Evolutionary conservation across 2,113 vertebrate species (phyloP).

Genomic region (Gymnogyps californianus): DNA sequence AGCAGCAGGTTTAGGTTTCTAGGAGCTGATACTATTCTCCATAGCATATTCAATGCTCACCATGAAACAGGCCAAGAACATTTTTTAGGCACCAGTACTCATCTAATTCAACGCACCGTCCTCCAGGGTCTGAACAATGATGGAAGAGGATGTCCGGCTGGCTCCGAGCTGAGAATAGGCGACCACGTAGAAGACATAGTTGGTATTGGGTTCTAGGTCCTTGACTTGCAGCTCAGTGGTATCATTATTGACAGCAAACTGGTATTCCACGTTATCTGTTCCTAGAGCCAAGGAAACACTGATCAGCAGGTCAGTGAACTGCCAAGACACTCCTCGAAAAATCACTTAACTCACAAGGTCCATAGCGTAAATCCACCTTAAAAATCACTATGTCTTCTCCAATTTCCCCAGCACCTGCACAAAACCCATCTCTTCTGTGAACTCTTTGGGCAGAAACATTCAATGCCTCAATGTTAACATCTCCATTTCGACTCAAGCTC

Average conservation of each 20-base stretch:
- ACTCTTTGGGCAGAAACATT: neutral
- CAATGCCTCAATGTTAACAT: neutral
- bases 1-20: neutral
- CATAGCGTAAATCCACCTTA: neutral
- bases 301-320: constrained; percentile 31
- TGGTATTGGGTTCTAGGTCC: constrained; percentile 90
- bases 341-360: neutral
- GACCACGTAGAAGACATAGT: constrained; percentile 93
- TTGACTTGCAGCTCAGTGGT: constrained; percentile 91
- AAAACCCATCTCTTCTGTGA: neutral
- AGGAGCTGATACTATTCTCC: neutral
- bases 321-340: neutral
- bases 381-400: neutral
- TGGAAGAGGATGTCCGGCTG: constrained; percentile 84
- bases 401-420: neutral
- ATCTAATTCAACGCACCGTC: constrained; percentile 80
- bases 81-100: neutral
- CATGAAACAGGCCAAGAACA: neutral
- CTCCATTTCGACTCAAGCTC: neutral
- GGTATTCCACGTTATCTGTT: constrained; percentile 90
- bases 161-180: constrained; percentile 94
- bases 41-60: neutral
- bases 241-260: constrained; percentile 97
- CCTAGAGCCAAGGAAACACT: constrained; percentile 61
- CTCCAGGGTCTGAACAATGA: constrained; percentile 87